Evolutionary conservation across 2,888 invertebrate genomes (phyloP).

Genomic region (Coleophora flavipennella): DNA sequence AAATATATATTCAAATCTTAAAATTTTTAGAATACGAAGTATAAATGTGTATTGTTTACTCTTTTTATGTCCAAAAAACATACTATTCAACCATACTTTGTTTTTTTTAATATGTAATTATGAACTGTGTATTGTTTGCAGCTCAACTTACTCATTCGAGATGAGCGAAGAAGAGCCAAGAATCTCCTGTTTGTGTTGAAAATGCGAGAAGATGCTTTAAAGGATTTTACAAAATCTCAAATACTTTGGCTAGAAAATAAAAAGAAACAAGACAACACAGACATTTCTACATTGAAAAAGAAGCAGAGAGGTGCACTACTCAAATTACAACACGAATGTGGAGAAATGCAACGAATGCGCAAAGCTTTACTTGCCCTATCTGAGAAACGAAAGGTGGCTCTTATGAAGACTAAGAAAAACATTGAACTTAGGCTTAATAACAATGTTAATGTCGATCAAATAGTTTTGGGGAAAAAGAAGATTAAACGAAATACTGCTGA

Average conservation of each 20-base stretch:
- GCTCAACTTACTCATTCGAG: conserved; percentile 66
- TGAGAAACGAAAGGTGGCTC: conserved; percentile 53
- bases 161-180: conserved; percentile 65
- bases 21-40: too few species aligned
- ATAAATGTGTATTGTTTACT: too few species aligned
- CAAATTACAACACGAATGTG: conserved; percentile 77
- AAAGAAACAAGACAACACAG: conserved; percentile 58
- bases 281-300: conserved; percentile 73
- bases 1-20: too few species aligned
- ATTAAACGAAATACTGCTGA: conserved; percentile 39
- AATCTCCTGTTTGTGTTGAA: conserved; percentile 60
- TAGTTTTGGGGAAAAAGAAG: conserved; percentile 50
- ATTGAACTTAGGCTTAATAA: conserved; percentile 53
- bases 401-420: conserved; percentile 60
- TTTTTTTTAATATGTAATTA: neutral
- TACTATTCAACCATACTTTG: neutral
- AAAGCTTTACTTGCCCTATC: conserved; percentile 55
- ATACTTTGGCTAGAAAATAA: conserved; percentile 63
- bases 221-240: conserved; percentile 64
- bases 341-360: conserved; percentile 76
- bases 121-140: conserved; percentile 24
- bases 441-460: conserved; percentile 49
- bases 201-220: conserved; percentile 63
- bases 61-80: too few species aligned
- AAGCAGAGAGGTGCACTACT: conserved; percentile 77